phyloP scores from a whole-genome alignment of 2,113 vertebrate species.

The Proteles cristata region DNA sequence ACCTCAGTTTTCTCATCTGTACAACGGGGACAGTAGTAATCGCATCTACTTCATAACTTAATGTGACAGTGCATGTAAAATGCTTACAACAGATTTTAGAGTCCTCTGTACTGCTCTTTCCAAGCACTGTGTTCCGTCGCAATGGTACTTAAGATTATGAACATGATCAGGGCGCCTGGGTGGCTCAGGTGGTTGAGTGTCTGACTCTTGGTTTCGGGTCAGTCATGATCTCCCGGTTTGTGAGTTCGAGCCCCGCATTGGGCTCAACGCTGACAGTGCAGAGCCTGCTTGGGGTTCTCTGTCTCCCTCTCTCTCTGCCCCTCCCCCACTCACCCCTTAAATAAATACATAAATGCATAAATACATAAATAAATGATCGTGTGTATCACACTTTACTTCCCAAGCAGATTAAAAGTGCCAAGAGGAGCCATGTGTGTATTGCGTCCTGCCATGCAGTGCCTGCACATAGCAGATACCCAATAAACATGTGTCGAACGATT shows the following conservation, averaged over 20 bases:
- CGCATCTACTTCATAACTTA: not conserved
- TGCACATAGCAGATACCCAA: not conserved
- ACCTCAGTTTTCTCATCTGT: not conserved
- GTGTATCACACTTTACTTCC: not conserved
- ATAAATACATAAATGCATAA: too few species aligned
- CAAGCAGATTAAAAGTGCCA: too few species aligned
- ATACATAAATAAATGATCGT: too few species aligned
- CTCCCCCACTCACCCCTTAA: too few species aligned
- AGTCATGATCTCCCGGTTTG: too few species aligned
- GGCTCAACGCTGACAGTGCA: too few species aligned
- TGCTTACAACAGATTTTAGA: not conserved
- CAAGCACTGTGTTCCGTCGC: not conserved
- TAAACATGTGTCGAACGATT: not conserved
- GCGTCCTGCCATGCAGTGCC: not conserved
- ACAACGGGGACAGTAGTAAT: not conserved
- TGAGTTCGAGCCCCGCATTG: too few species aligned
- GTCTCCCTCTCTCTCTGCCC: too few species aligned
- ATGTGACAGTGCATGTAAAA: not conserved
- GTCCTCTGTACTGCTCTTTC: rapidly evolving
- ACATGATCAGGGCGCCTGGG: too few species aligned
- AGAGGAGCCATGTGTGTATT: not conserved
- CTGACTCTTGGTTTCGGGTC: too few species aligned
- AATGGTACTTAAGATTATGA: not conserved
- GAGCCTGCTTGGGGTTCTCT: too few species aligned
- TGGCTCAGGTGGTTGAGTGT: too few species aligned